phyloP scores from a whole-genome alignment of 2,797 vertebrate species.

The Falco cherrug region DNA sequence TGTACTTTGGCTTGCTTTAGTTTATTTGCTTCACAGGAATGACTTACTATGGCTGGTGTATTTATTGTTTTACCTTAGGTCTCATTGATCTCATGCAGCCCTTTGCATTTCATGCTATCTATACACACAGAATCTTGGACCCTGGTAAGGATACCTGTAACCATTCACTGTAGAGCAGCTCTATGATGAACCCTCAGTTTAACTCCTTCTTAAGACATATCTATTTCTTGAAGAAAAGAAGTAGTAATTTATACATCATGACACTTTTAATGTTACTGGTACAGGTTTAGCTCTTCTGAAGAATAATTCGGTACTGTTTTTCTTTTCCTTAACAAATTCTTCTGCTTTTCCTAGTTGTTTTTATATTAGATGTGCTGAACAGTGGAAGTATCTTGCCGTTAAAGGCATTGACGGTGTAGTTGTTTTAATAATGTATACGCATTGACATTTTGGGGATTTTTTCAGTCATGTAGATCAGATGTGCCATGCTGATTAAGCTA shows the following conservation, averaged over 20 bases:
- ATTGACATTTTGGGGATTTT: background rate
- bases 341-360: background rate
- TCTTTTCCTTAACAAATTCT: background rate
- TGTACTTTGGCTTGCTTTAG: background rate
- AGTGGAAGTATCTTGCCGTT: background rate
- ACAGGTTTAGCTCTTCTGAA: background rate
- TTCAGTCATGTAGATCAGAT: background rate
- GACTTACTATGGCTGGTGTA: background rate
- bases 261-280: background rate
- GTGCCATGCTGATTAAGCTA: background rate
- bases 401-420: background rate
- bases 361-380: background rate
- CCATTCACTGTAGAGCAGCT: background rate
- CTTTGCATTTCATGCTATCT: background rate
- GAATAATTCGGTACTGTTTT: background rate
- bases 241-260: background rate
- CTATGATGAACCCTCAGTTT: background rate
- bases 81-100: background rate
- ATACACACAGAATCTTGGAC: background rate
- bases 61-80: background rate
- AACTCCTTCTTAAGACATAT: background rate
- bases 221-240: background rate
- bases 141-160: background rate
- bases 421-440: background rate
- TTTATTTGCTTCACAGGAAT: background rate